Percentiles rank a stretch among this genome's conserved stretches.
phyloP scores from a whole-genome alignment of 2,797 vertebrate genomes.

The Ibycter americanus region DNA sequence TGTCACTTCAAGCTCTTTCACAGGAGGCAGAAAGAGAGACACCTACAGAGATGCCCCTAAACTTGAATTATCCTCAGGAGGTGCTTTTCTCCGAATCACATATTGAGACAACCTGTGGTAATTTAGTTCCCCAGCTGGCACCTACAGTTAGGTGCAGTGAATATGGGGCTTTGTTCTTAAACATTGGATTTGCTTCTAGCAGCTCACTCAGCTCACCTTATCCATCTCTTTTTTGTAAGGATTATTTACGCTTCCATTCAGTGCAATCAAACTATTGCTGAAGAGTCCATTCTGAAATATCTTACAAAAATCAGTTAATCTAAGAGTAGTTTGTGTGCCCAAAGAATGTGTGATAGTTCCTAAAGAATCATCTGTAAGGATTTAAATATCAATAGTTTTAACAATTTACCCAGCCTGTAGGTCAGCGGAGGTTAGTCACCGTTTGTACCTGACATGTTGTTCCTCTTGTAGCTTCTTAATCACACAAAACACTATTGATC shows the following conservation, averaged over 20 bases:
- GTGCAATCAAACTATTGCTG: not conserved
- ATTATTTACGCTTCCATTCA: not conserved
- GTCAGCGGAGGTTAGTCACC: not conserved
- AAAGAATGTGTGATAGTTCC: not conserved
- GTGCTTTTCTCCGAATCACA: rapidly evolving
- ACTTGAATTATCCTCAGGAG: not conserved
- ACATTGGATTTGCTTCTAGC: not conserved
- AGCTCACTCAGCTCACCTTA: not conserved
- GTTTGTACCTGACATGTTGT: not conserved
- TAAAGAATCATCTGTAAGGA: not conserved
- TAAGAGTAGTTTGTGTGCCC: not conserved
- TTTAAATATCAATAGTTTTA: not conserved
- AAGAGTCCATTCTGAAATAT: not conserved
- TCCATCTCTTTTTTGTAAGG: not conserved
- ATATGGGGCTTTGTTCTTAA: not conserved
- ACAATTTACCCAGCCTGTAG: not conserved
- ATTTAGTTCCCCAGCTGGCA: not conserved
- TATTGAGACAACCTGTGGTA: not conserved
- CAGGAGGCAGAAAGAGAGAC: not conserved
- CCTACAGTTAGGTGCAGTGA: not conserved
- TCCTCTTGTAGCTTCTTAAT: not conserved
- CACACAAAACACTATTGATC: not conserved
- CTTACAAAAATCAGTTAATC: not conserved
- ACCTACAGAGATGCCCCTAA: not conserved
- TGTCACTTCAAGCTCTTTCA: not conserved